phyloP scores from a whole-genome alignment of 2,888 invertebrate genomes.

The Pachycephus smyrnensis region DNA sequence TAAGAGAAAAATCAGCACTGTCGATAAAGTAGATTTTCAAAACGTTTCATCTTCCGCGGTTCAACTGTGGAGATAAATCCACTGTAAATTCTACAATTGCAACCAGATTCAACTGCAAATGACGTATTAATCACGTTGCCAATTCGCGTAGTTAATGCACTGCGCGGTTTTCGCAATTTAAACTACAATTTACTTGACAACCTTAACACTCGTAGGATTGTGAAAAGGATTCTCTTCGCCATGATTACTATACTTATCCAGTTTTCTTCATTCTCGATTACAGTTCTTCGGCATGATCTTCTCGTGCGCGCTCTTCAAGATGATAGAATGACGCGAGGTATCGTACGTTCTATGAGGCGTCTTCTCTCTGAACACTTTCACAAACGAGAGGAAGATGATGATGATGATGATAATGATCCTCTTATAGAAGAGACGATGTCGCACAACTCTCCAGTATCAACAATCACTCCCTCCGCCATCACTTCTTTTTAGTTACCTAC shows the following conservation, averaged over 20 bases:
- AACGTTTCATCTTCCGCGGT: not conserved
- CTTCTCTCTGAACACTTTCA: not conserved
- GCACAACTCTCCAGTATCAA: not conserved
- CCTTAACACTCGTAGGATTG: not conserved
- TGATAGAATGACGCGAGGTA: slow-evolving; percentile 73
- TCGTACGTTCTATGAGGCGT: not conserved
- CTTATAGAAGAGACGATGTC: not conserved
- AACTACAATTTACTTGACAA: not conserved
- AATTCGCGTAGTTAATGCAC: not conserved
- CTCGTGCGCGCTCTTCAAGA: slow-evolving; percentile 85
- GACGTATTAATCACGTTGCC: not conserved
- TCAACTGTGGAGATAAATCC: not conserved
- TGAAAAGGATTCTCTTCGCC: not conserved
- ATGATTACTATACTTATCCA: not conserved
- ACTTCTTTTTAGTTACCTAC: not conserved
- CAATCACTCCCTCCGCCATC: not conserved
- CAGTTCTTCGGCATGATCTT: slow-evolving; percentile 89
- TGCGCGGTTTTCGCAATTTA: not conserved
- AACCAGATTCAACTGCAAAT: not conserved
- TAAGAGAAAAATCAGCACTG: slow-evolving; percentile 60
- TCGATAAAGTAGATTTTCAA: not conserved
- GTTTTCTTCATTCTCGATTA: slow-evolving; percentile 60
- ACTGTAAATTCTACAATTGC: not conserved
- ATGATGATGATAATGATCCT: not conserved
- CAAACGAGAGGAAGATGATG: not conserved